A percentile compares a stretch with the other conserved stretches of the same genome.
phyloP scores from a whole-genome alignment of 2,888 invertebrate genomes.

The Drosophila niveifrons region DNA sequence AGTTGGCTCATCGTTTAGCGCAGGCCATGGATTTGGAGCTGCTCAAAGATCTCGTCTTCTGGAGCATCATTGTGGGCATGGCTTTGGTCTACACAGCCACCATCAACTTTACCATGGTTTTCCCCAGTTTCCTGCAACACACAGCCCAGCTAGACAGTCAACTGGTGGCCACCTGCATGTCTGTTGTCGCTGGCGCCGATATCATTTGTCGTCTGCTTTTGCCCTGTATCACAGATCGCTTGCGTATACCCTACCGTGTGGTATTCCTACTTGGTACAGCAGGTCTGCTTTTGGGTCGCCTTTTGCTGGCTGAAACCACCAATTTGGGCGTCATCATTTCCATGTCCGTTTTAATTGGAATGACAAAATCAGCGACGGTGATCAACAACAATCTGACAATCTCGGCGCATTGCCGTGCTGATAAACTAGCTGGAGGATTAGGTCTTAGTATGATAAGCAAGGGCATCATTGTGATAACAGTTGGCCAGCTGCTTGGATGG shows the following conservation, averaged over 20 bases:
- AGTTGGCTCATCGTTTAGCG: slow-evolving; percentile 81
- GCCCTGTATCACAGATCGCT: slow-evolving; percentile 88
- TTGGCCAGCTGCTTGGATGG: slow-evolving; percentile 89
- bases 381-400: slow-evolving; percentile 90
- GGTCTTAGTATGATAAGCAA: slow-evolving; percentile 91
- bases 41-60: slow-evolving; percentile 88
- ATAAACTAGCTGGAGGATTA: slow-evolving; percentile 89
- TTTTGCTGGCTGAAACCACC: slow-evolving; percentile 88
- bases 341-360: slow-evolving; percentile 89
- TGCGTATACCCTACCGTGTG: slow-evolving; percentile 87
- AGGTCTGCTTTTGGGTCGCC: slow-evolving; percentile 86
- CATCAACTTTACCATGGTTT: slow-evolving; percentile 90
- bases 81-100: slow-evolving; percentile 89
- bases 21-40: slow-evolving; percentile 88
- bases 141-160: slow-evolving; percentile 85
- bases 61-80: slow-evolving; percentile 89
- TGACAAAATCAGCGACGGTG: slow-evolving; percentile 90
- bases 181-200: slow-evolving; percentile 89
- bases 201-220: slow-evolving; percentile 89
- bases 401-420: slow-evolving; percentile 88
- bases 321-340: slow-evolving; percentile 86
- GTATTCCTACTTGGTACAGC: slow-evolving; percentile 88
- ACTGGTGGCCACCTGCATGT: slow-evolving; percentile 89
- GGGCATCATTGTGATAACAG: slow-evolving; percentile 89
- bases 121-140: slow-evolving; percentile 88